Conservation (phyloP, 2,113 vertebrate genomes). For the Heterocephalus glaber region DNA sequence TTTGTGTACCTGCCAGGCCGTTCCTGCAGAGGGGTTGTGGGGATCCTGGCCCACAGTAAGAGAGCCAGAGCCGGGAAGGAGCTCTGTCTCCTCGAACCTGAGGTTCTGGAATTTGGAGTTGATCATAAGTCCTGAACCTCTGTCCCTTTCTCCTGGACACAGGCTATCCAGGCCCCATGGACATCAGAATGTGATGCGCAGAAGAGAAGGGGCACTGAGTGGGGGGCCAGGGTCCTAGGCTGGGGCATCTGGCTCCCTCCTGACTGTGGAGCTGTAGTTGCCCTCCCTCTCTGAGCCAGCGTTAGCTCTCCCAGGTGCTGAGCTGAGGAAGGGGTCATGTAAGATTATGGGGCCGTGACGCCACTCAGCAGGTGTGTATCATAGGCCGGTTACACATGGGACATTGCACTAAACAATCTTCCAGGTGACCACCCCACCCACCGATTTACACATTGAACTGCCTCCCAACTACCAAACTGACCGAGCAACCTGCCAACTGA, state of each 20-base stretch:
- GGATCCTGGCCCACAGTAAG: neutral
- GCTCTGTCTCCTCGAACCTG: accelerated
- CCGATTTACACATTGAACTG: too few species aligned
- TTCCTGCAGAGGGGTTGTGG: neutral
- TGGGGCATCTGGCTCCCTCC: neutral
- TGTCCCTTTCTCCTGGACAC: neutral
- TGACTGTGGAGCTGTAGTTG: neutral
- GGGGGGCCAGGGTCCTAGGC: neutral
- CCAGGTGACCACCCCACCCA: neutral
- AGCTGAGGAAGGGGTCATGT: neutral
- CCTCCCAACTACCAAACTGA: neutral
- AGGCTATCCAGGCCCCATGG: neutral
- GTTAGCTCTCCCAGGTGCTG: neutral
- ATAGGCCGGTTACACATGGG: accelerated
- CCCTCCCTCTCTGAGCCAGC: neutral
- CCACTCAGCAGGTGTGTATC: accelerated
- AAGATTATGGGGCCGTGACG: neutral
- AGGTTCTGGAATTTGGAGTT: neutral
- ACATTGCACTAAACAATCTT: neutral
- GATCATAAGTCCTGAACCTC: neutral
- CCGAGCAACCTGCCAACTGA: neutral
- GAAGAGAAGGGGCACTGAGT: neutral
- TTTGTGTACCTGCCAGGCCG: neutral
- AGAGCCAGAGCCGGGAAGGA: neutral
- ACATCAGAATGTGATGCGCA: neutral